phyloP scores from a whole-genome alignment of 1,140 invertebrate genomes.

The Drosophila asahinai region DNA sequence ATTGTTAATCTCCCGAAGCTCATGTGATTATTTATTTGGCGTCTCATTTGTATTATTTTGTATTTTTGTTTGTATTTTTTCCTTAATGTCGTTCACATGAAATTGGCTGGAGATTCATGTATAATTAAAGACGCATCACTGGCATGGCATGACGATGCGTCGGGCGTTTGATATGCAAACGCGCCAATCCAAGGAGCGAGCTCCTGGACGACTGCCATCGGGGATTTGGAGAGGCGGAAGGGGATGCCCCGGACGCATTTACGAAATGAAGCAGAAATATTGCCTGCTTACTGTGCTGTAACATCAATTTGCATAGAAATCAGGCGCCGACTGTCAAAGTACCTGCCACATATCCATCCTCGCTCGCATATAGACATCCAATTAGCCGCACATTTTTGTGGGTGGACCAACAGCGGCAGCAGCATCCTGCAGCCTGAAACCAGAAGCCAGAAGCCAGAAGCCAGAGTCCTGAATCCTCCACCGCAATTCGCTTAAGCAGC shows the following conservation, averaged over 20 bases:
- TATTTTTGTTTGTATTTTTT: neutral
- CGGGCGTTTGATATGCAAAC: slow-evolving; percentile 74
- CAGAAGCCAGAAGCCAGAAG: neutral
- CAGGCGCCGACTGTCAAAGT: slow-evolving; percentile 66
- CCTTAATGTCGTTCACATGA: neutral
- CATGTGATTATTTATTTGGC: neutral
- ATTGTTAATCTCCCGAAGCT: neutral
- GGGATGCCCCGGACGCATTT: slow-evolving; percentile 59
- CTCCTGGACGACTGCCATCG: slow-evolving; percentile 21
- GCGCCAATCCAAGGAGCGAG: slow-evolving; percentile 39
- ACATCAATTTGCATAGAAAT: slow-evolving; percentile 82
- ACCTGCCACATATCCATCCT: slow-evolving; percentile 38
- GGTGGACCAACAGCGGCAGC: slow-evolving; percentile 18
- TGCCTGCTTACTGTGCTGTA: slow-evolving; percentile 81
- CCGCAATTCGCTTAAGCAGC: slow-evolving; percentile 65
- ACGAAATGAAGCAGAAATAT: slow-evolving; percentile 82
- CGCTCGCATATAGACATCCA: slow-evolving; percentile 60
- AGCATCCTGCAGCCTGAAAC: neutral
- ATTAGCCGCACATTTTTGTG: slow-evolving; percentile 72
- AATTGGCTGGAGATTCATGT: slow-evolving; percentile 55
- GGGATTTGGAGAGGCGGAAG: slow-evolving; percentile 17
- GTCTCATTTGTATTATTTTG: neutral
- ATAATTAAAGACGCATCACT: slow-evolving; percentile 59
- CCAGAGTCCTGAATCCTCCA: slow-evolving; percentile 3
- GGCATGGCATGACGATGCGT: slow-evolving; percentile 10